Base-by-base conservation (phyloP, 2,797 vertebrate genomes). In the Astyanax mexicanus region DNA sequence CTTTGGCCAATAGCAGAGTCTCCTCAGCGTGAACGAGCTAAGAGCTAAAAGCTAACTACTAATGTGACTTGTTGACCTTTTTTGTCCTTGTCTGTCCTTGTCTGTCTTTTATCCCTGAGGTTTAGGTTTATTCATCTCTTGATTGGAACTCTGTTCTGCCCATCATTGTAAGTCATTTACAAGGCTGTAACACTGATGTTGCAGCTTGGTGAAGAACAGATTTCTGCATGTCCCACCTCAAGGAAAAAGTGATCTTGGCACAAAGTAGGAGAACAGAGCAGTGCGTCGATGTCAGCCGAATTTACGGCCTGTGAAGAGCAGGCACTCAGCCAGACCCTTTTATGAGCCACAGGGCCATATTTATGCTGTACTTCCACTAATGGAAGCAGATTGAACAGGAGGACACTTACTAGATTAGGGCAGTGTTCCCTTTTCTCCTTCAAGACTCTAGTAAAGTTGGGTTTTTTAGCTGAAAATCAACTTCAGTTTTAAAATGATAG, bases 281-380 rank as follows among this genome's bases (percentile, higher is more conserved):
- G 73, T 65, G 70, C 52, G 32, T 65, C 75, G 47, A 69, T 55
- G 82, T 71, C 79, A 71, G 77, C 70, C 79, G 79, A 78, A 81
- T 68, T 61, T 37, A 51, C 60, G 38, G 78, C 60, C 75, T 77
- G 78, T 77, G 78, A 82, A 83, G 80, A 77, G 70, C 71, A 74
- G 78, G 78, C 80, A 76, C 58, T 64, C 62, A 70, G 84, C 83
- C 80, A 85, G 80, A 72, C 72, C 71, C 62, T 84, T 84, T 85
- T 81, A 85, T 60, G 78, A 76, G 78, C 78, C 72, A 78, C 62
- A 69, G 78, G 80, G 83, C 80, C 80, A 80, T 83, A 82, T 87
- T 85, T 84, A 82, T 85, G 80, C 71, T 74, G 69, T 81, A 81
- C 80, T 81, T 83, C 80, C 72, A 72, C 83, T 85, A 85, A 87